Percentiles rank a stretch among this genome's conserved stretches.
phyloP scores from a whole-genome alignment of 1,140 invertebrate species.

The Solenopsis fugax region DNA sequence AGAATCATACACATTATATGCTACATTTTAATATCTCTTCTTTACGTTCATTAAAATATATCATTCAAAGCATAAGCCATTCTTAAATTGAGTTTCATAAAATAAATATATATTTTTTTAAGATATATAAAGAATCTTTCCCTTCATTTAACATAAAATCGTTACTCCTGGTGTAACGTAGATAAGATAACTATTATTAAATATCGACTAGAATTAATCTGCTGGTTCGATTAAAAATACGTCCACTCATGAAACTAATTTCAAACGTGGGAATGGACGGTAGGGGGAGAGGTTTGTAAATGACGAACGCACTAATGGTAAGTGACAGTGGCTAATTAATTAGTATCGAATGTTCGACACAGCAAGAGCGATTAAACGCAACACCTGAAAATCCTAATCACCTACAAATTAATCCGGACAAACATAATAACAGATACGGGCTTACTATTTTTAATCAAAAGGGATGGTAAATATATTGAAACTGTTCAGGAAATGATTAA shows the following conservation, averaged over 20 bases:
- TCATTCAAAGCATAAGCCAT: neutral
- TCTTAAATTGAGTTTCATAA: neutral
- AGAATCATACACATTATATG: neutral
- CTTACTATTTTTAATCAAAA: neutral
- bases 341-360: slow-evolving; percentile 79
- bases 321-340: slow-evolving; percentile 83
- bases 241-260: slow-evolving; percentile 35
- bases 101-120: slow-evolving; percentile 10
- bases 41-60: slow-evolving; percentile 1
- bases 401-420: slow-evolving; percentile 21
- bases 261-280: neutral
- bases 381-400: slow-evolving; percentile 55
- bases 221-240: slow-evolving; percentile 25
- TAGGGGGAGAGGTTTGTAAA: slow-evolving; percentile 69
- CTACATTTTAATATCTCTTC: neutral
- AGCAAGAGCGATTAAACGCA: slow-evolving; percentile 41
- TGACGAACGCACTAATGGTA: slow-evolving; percentile 81
- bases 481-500: neutral
- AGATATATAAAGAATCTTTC: neutral
- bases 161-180: neutral
- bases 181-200: neutral
- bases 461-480: neutral
- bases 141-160: neutral
- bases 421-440: neutral
- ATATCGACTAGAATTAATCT: neutral